These are phyloP conservation scores for Ferrisia virgata DNA, from an alignment of 2,888 invertebrate genomes.

Conservation along the genomic window DNA sequence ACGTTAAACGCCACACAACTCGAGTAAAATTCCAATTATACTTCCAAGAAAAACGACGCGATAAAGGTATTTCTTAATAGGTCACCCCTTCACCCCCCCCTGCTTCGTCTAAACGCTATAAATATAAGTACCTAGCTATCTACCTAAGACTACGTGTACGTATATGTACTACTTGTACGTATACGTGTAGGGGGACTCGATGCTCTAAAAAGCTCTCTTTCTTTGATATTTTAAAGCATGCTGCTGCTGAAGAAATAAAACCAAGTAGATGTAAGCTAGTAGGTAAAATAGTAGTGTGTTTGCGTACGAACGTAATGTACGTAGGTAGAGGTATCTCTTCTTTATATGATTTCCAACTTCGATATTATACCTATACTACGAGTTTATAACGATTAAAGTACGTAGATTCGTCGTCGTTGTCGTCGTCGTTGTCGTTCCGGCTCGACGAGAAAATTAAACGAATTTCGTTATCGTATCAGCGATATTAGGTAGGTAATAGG, in stretches of 20 bases:
- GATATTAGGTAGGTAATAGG: too few relatives aligned
- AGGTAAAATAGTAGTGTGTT: background rate
- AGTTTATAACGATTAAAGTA: background rate
- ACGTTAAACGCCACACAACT: background rate
- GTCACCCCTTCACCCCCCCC: background rate
- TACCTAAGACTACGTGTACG: too few relatives aligned
- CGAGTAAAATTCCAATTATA: background rate
- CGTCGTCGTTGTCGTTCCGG: background rate
- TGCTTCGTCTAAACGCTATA: background rate
- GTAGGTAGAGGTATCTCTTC: background rate
- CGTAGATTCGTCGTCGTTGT: background rate
- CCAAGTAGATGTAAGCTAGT: background rate
- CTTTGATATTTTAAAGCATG: background rate
- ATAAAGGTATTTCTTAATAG: slow-evolving; percentile 13
- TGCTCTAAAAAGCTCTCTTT: background rate
- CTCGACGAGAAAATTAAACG: background rate
- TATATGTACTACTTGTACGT: too few relatives aligned
- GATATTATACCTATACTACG: background rate
- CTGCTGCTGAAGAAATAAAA: background rate
- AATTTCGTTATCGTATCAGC: background rate
- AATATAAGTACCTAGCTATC: background rate
- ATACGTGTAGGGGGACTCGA: background rate
- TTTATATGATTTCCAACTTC: background rate
- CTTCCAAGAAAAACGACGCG: background rate
- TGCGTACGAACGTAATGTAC: background rate